phyloP scores from a whole-genome alignment of 2,797 vertebrate species.

The Pangasius mekongensis region DNA sequence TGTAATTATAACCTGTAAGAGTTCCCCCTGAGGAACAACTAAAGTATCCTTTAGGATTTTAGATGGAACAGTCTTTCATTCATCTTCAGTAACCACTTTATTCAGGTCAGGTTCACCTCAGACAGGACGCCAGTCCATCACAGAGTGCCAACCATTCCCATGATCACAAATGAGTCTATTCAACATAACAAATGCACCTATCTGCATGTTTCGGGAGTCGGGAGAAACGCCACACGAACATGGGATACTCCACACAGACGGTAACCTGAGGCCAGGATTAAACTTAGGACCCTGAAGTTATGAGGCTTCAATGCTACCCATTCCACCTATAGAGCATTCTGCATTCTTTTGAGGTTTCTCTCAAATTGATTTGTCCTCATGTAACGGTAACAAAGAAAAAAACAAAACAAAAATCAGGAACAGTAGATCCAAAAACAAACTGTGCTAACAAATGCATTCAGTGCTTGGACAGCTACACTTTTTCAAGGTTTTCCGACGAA shows the following conservation, averaged over 20 bases:
- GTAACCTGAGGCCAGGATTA: background rate
- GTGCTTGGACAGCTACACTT: background rate
- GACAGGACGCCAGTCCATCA: background rate
- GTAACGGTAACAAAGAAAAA: background rate
- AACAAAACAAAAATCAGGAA: background rate
- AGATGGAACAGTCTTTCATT: background rate
- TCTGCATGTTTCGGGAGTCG: background rate
- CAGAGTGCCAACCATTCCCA: background rate
- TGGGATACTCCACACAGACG: no score
- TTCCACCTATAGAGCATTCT: background rate
- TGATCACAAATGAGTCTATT: background rate
- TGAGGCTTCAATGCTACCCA: background rate
- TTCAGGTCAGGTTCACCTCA: background rate
- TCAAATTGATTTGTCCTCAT: background rate
- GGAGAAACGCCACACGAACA: background rate
- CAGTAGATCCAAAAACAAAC: background rate
- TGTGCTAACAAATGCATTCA: background rate
- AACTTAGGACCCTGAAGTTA: background rate
- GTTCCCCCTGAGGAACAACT: background rate
- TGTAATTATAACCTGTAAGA: background rate
- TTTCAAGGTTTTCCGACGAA: background rate
- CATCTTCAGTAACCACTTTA: background rate
- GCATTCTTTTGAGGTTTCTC: background rate
- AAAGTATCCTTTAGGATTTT: background rate
- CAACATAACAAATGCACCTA: background rate